Percentiles rank a stretch among this genome's conserved stretches.
phyloP scores from a whole-genome alignment of 2,113 vertebrate genomes.

The Labrus mixtus region DNA sequence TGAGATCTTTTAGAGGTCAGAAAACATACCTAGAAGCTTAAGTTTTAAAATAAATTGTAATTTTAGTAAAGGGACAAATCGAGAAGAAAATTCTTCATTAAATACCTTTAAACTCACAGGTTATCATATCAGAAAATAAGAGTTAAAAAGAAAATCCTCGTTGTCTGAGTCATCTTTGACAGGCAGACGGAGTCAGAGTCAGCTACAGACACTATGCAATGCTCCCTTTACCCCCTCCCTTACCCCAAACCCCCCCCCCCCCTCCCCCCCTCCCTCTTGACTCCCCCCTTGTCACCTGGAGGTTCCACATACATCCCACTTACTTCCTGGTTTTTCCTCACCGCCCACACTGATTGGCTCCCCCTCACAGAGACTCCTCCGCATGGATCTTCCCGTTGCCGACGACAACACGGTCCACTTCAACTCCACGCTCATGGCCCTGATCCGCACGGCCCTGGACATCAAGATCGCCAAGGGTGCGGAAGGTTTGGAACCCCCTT shows the following conservation, averaged over 20 bases:
- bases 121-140: constrained; percentile 10
- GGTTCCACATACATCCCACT: constrained; percentile 67
- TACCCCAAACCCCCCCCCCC: constrained; percentile 22
- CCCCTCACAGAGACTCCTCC: constrained; percentile 89
- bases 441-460: constrained; percentile 94
- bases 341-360: constrained; percentile 70
- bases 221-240: constrained; percentile 57
- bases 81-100: background rate
- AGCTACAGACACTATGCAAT: constrained; percentile 57
- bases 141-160: background rate
- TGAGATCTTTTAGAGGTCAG: constrained; percentile 26
- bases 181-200: constrained; percentile 28
- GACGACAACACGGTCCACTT: constrained; percentile 96
- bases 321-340: constrained; percentile 40
- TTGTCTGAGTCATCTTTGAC: background rate
- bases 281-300: constrained; percentile 67
- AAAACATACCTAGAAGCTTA: background rate
- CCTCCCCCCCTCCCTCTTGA: constrained; percentile 19
- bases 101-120: constrained; percentile 46
- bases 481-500: constrained; percentile 76
- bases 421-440: constrained; percentile 95
- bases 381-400: constrained; percentile 94
- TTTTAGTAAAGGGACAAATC: background rate
- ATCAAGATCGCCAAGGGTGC: constrained; percentile 96
- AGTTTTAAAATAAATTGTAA: background rate